These are phyloP conservation scores for Denticeps clupeoides DNA, from an alignment of 2,797 vertebrate species.

Conservation along the genomic window DNA sequence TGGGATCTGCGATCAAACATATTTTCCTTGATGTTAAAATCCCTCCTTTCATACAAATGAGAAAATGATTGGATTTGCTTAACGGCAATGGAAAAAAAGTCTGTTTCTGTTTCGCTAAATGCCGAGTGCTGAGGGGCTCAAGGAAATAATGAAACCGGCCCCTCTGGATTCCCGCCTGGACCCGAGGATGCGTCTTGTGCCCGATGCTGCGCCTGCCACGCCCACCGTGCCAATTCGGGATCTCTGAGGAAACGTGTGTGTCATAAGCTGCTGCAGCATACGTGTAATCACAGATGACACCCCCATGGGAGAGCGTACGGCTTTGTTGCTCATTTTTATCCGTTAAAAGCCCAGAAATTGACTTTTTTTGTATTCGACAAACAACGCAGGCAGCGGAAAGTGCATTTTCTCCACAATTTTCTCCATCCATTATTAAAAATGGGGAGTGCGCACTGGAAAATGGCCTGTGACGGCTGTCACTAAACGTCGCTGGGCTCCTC, in stretches of 20 bases:
- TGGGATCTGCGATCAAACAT: slow-evolving; percentile 18
- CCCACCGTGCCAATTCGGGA: no score
- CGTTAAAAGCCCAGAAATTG: slow-evolving; percentile 4
- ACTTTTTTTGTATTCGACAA: not conserved
- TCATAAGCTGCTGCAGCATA: not conserved
- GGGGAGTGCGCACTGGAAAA: slow-evolving; percentile 1
- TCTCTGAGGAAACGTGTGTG: not conserved
- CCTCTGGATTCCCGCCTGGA: no score
- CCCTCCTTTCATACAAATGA: slow-evolving; percentile 22
- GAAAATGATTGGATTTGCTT: slow-evolving; percentile 29
- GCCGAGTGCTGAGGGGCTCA: not conserved
- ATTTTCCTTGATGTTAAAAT: slow-evolving; percentile 19
- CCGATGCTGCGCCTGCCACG: no score
- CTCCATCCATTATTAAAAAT: slow-evolving; percentile 12
- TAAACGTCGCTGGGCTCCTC: slow-evolving; percentile 1
- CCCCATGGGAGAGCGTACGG: slow-evolving; percentile 6
- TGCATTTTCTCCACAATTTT: slow-evolving; percentile 10
- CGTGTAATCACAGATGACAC: not conserved
- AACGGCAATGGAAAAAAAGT: slow-evolving; percentile 6
- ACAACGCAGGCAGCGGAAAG: slow-evolving; percentile 12
- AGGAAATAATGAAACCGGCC: no score
- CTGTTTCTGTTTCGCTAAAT: slow-evolving; percentile 6
- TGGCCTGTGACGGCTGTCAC: slow-evolving; percentile 10
- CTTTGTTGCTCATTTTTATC: slow-evolving; percentile 5
- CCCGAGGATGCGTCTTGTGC: no score